These are phyloP conservation scores for Anomalospiza imberbis DNA, from an alignment of 2,797 vertebrate genomes.

Conservation along the genomic window DNA sequence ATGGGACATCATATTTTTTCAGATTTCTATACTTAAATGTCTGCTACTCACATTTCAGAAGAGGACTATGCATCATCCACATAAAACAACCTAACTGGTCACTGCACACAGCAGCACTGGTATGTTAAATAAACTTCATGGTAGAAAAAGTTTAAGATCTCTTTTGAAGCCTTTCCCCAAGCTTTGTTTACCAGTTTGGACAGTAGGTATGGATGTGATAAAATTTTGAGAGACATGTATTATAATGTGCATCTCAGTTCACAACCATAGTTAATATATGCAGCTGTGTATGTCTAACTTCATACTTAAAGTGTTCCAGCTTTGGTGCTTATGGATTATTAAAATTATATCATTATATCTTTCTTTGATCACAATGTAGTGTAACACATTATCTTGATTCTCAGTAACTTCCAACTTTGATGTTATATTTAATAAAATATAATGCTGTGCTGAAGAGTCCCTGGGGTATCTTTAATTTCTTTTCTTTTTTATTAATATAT, in stretches of 20 bases:
- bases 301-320: not conserved
- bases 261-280: not conserved
- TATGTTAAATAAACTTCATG: not conserved
- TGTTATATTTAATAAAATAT: constrained; percentile 66
- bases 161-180: not conserved
- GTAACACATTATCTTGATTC: constrained; percentile 48
- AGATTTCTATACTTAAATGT: not conserved
- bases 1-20: not conserved
- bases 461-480: constrained; percentile 59
- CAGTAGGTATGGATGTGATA: not conserved
- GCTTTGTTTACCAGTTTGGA: not conserved
- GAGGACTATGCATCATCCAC: fast-evolving
- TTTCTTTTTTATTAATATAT: constrained; percentile 55
- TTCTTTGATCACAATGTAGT: constrained; percentile 67
- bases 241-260: not conserved
- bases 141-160: not conserved
- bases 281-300: not conserved
- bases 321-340: constrained; percentile 55
- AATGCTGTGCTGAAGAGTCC: constrained; percentile 47
- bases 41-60: not conserved
- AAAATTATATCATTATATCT: constrained; percentile 59
- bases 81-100: not conserved
- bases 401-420: constrained; percentile 62
- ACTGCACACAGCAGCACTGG: not conserved
- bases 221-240: not conserved